phyloP scores from a whole-genome alignment of 2,888 invertebrate species.

The Criorhina ranunculi region DNA sequence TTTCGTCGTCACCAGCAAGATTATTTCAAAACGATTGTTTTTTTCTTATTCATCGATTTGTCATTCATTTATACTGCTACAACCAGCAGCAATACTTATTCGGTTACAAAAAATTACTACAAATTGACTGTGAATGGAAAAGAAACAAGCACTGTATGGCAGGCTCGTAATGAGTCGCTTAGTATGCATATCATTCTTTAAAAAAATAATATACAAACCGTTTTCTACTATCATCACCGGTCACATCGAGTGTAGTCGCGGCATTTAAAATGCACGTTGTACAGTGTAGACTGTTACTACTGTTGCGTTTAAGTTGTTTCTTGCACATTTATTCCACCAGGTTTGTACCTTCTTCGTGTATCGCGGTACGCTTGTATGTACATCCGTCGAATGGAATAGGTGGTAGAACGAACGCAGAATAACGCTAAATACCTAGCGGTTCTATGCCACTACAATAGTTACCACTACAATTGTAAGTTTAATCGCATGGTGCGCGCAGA shows the following conservation, averaged over 20 bases:
- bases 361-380: conserved; percentile 30
- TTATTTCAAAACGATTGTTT: conserved; percentile 41
- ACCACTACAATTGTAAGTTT: conserved; percentile 33
- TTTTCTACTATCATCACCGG: conserved; percentile 70
- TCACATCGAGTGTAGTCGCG: conserved; percentile 54
- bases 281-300: conserved; percentile 1
- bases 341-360: conserved; percentile 37
- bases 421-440: conserved; percentile 75
- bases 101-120: conserved; percentile 31
- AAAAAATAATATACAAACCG: conserved; percentile 52
- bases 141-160: conserved; percentile 29
- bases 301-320: conserved; percentile 37
- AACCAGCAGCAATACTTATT: conserved; percentile 11
- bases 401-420: conserved; percentile 44
- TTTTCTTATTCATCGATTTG: conserved; percentile 42
- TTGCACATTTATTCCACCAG: conserved; percentile 35
- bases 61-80: conserved; percentile 37
- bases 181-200: conserved; percentile 71
- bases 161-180: conserved; percentile 69
- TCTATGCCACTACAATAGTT: conserved; percentile 41
- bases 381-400: conserved; percentile 57
- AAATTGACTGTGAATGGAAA: conserved; percentile 65
- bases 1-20: too few relatives aligned
- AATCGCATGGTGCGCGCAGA: conserved; percentile 48
- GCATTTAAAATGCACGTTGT: conserved; percentile 65